phyloP scores from a whole-genome alignment of 2,113 vertebrate species.

The Herpailurus yagouaroundi region DNA sequence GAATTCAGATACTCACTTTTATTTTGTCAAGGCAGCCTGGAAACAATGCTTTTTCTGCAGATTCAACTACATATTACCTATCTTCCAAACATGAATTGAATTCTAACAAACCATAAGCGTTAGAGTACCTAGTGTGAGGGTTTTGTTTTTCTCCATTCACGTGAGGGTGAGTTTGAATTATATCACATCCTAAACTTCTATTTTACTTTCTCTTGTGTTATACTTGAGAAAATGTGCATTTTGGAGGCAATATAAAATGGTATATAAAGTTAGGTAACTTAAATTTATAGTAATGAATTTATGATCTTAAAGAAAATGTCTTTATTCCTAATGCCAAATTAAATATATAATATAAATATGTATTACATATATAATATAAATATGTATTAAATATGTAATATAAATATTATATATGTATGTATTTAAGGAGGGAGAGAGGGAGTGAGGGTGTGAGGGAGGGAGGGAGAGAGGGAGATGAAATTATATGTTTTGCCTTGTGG shows the following conservation, averaged over 20 bases:
- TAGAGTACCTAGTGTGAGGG: not conserved
- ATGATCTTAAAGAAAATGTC: not conserved
- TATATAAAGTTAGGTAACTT: not conserved
- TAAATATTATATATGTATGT: not conserved
- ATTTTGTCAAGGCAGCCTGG: not conserved
- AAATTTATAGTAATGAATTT: not conserved
- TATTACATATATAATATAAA: no score
- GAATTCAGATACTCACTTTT: not conserved
- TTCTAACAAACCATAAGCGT: not conserved
- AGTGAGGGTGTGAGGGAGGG: not conserved
- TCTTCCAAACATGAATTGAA: not conserved
- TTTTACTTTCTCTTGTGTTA: not conserved
- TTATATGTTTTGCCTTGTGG: not conserved
- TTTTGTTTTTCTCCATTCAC: not conserved
- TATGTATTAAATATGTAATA: no score
- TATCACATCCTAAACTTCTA: not conserved
- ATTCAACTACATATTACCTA: not conserved
- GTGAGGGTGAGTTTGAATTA: constrained; percentile 36
- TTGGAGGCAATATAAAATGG: not conserved
- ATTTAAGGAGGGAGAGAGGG: not conserved
- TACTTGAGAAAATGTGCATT: not conserved
- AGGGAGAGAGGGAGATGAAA: not conserved
- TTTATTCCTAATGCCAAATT: not conserved
- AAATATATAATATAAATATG: not conserved
- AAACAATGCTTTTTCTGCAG: not conserved